These are phyloP conservation scores for Acridotheres tristis DNA, from an alignment of 2,797 vertebrate species.

Conservation along the genomic window DNA sequence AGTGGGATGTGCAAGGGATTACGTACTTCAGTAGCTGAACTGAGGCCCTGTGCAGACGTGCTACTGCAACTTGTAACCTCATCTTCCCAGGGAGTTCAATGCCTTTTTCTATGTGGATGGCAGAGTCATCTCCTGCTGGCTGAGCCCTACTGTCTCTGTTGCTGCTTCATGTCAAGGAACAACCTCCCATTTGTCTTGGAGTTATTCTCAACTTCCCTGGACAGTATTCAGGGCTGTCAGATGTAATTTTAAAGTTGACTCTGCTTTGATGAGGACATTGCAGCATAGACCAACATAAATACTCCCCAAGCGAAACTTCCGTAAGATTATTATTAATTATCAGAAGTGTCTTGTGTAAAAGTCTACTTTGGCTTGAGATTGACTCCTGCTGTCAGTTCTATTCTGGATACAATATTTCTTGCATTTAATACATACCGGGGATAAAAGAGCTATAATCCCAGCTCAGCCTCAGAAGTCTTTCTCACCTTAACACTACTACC, in stretches of 20 bases:
- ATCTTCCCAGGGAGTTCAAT: background rate
- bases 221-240: background rate
- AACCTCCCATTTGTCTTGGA: background rate
- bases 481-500: background rate
- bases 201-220: background rate
- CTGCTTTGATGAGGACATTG: background rate
- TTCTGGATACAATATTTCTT: background rate
- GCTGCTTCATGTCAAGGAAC: accelerated
- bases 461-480: background rate
- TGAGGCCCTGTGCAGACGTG: background rate
- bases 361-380: background rate
- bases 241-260: background rate
- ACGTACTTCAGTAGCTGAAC: background rate
- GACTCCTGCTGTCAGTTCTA: background rate
- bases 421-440: background rate
- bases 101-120: background rate
- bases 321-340: background rate
- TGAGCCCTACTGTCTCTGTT: background rate
- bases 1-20: background rate
- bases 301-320: background rate
- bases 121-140: background rate
- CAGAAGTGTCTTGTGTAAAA: background rate
- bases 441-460: background rate
- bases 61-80: background rate
- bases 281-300: background rate